Evolutionary conservation across 2,888 invertebrate genomes (phyloP), one percentile per base, ranked within the genome.

Genomic region (Acrocyrtus sp.): DNA sequence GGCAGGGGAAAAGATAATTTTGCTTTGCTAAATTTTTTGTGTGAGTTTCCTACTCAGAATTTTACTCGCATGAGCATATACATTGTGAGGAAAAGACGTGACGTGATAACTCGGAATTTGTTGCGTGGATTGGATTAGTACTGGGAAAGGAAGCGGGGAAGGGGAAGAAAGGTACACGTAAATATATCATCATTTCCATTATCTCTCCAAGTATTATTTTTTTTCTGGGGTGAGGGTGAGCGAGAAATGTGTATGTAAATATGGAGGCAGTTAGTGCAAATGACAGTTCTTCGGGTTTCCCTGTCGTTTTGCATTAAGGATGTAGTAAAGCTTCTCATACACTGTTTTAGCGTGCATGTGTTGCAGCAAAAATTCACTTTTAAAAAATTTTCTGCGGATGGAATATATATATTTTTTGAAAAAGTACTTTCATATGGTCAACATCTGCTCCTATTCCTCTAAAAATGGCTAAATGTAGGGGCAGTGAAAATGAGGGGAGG

Each of bases 391-490:
- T n/a, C n/a, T n/a, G n/a, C n/a, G n/a, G n/a, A n/a, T n/a, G n/a
- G n/a, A n/a, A n/a, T n/a, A n/a, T n/a, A n/a, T n/a, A n/a, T n/a
- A n/a, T n/a, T n/a, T n/a, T n/a, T n/a, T n/a, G n/a, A n/a, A n/a
- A n/a, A n/a, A n/a, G n/a, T n/a, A n/a, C n/a, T 21, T 51, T 62
- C 62, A 62, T 62, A 39, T 62, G 62, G 62, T 62, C 41, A 50
- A 39, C 62, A 62, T 50, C 50, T 62, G 62, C 26, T n/a, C n/a
- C n/a, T n/a, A n/a, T n/a, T n/a, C n/a, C n/a, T n/a, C n/a, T n/a
- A n/a, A n/a, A n/a, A n/a, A n/a, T n/a, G n/a, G n/a, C 47, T 17
- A 8, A 45, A 8, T 15, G 47, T 19, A n/a, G n/a, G n/a, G n/a
- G n/a, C n/a, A n/a, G n/a, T n/a, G n/a, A n/a, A n/a, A n/a, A n/a